Evolutionary conservation across 2,113 vertebrate genomes (phyloP), one percentile per base, ranked within the genome.

Genomic region (Euleptes europaea): DNA sequence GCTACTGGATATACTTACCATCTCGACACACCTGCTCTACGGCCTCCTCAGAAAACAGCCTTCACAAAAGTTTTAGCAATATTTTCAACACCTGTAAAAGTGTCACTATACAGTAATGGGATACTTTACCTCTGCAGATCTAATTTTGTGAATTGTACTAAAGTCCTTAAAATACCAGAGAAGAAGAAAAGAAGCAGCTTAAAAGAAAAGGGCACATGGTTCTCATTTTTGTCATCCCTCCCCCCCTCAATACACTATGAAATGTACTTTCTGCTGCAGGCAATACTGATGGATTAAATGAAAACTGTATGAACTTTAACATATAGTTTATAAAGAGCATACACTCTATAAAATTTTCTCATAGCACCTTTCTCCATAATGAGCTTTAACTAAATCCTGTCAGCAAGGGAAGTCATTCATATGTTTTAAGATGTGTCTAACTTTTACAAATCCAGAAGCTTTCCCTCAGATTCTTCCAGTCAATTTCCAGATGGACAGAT

Each of bases 321-420:
- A 89, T 90, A 89, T 47, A 86, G 92, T 90, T 91, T 91, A 95
- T 92, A 93, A 93, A 94, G 86, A 93, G 84, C 82, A 88, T 91
- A 92, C 90, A 96, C 75, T 94, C 92, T 91, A 94, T 95, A 95
- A 95, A 94, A 85, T 93, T 93, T 84, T 87, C 91, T 91, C 91
- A 93, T 88, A 92, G 84, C 90, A 95, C 92, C 91, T 94, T 94
- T 93, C 94, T 92, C 92, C 90, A 89, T 94, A 94, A 94, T 92
- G 88, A 94, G 88, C 81, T 92, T 95, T 93, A 94, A 95, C 88
- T 92, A 91, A 93, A 94, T 95, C 91, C 92, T 95, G 93, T 94
- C 93, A 94, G 88, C 92, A 89, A 26, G 0, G 85, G 90, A 94
- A 94, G 84, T 71, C 71, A 89, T 91, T 89, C 88, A 67, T 84